Conservation (phyloP, 2,888 invertebrate genomes). For the Branchipolynoe longqiensis region DNA sequence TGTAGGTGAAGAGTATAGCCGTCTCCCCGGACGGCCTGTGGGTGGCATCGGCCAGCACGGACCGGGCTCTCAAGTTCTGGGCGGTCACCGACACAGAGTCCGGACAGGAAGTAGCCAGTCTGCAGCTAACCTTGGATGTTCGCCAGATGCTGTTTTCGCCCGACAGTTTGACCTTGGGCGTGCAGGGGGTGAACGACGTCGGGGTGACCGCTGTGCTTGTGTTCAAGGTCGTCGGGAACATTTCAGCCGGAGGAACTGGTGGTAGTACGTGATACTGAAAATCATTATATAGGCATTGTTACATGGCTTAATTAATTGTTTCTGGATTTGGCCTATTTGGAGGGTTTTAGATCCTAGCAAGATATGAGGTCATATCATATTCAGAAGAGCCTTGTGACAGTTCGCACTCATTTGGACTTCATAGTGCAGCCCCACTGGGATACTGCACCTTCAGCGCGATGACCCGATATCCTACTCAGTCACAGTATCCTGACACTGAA, state of each 20-base stretch:
- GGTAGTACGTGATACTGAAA: no score
- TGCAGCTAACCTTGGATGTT: conserved; percentile 45
- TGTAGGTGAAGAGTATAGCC: conserved; percentile 24
- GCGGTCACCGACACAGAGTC: no score
- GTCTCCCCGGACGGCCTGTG: conserved; percentile 53
- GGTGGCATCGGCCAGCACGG: conserved; percentile 41
- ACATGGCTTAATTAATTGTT: no score
- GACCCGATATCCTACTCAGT: no score
- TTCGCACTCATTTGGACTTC: no score
- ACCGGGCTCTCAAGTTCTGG: conserved; percentile 39
- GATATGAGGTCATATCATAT: background rate
- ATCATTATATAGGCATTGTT: no score
- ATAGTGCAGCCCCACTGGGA: no score
- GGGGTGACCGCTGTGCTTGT: background rate
- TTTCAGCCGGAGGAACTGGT: background rate
- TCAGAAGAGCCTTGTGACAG: background rate
- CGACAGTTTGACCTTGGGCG: conserved; percentile 27
- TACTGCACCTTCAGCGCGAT: no score
- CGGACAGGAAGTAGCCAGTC: conserved; percentile 28
- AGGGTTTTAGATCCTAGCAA: background rate
- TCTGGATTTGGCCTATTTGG: no score
- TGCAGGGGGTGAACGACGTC: background rate
- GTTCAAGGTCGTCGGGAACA: background rate
- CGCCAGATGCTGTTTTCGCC: conserved; percentile 34
- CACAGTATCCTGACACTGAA: no score